These are phyloP conservation scores for Rhyzopertha dominica DNA, from an alignment of 1,140 invertebrate genomes.

Conservation along the genomic window DNA sequence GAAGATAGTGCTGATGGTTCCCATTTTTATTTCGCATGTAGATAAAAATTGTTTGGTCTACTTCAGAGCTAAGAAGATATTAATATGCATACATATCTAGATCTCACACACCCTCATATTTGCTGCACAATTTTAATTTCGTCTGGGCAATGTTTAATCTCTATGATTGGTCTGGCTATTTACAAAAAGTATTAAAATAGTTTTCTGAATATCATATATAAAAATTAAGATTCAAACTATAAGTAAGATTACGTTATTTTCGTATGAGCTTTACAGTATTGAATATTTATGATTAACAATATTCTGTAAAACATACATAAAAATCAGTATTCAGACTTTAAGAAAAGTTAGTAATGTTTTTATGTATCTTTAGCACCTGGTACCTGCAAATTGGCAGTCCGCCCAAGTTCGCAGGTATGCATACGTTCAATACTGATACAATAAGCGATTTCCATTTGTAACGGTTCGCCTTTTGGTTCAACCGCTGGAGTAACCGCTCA, in stretches of 20 bases:
- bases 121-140: conserved; percentile 1
- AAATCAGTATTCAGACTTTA: conserved; percentile 15
- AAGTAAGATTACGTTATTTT: conserved; percentile 20
- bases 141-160: conserved; percentile 20
- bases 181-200: conserved; percentile 20
- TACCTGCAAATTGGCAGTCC: too few relatives aligned
- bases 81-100: neutral
- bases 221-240: conserved; percentile 19
- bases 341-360: too few relatives aligned
- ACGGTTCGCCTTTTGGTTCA: too few relatives aligned
- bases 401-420: too few relatives aligned
- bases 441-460: too few relatives aligned
- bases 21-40: too few relatives aligned
- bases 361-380: too few relatives aligned
- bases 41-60: too few relatives aligned
- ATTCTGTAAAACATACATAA: conserved; percentile 15
- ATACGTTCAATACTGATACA: too few relatives aligned
- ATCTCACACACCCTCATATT: neutral
- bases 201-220: conserved; percentile 20
- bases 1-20: too few relatives aligned
- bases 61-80: too few relatives aligned
- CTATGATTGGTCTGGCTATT: conserved; percentile 19
- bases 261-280: conserved; percentile 16
- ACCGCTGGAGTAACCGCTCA: too few relatives aligned
- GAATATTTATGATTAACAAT: conserved; percentile 3